Base-by-base conservation (phyloP, 2,113 vertebrate genomes). In the Porphyrio hochstetteri region DNA sequence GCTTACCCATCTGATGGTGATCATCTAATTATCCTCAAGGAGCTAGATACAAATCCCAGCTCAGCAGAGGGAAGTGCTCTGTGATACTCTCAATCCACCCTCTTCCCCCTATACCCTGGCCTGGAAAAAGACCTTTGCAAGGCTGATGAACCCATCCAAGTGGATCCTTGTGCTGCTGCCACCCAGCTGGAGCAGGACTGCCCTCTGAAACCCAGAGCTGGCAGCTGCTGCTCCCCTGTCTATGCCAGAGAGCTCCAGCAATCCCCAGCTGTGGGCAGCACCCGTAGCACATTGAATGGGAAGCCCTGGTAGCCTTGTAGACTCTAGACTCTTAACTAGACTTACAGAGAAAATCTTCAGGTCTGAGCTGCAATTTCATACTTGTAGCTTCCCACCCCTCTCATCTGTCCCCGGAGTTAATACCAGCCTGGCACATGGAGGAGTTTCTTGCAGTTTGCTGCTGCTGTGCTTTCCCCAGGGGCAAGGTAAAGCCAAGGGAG, bases 1-100 rank as follows among this genome's bases (percentile, higher is more conserved):
- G 28, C 60, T 94, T 86, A 52, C 77, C 72, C 64, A 50, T 65
- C 89, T 72, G 72, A 95, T 69, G 94, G 65, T 55, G 84, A 95
- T 95, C 91, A 70, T 56, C 52, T 96, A 82, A 92, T 96, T 95
- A 93, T 77, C 88, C 65, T 90, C 82, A 36, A 61, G 13, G 70
- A 94, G 82, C 59, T 85, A 3, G 1, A 64, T 5, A 67, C 40
- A 87, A 91, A 94, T 88, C 83, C 56, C 56, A 61, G 80, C 29
- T 92, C 88, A 75, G 82, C 28, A 17, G n/a, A 11, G 27, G 20
- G 33, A 89, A 93, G 42, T 29, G 28, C 28, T 33, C 12, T 5
- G 1, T 3, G n/a, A 25, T 40, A 33, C 24, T 78, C 48, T 70
- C 56, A 36, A 33, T 46, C 27, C 44, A 69, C 25, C 21, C 33